These are phyloP conservation scores for Tylochromis polylepis DNA, from an alignment of 2,113 vertebrate species.

Conservation along the genomic window DNA sequence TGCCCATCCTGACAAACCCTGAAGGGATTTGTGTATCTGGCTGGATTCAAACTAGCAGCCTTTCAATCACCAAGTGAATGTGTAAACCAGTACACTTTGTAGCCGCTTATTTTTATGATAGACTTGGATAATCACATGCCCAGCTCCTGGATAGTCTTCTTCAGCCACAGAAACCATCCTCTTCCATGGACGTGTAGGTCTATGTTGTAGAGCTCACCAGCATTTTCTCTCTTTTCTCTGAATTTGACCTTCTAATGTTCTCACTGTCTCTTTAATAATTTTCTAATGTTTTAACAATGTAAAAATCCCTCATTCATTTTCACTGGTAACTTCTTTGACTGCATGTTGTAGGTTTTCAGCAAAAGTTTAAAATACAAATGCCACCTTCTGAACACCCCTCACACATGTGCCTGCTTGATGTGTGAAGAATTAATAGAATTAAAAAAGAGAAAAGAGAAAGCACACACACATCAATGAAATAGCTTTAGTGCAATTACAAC, in stretches of 20 bases:
- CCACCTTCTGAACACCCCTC: neutral
- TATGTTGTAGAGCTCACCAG: neutral
- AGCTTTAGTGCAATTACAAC: neutral
- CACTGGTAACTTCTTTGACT: neutral
- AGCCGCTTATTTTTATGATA: neutral
- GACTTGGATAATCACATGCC: neutral
- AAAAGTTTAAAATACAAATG: neutral
- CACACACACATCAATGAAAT: neutral
- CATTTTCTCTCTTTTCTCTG: neutral
- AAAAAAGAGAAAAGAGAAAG: neutral
- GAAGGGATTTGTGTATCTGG: neutral
- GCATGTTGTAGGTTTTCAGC: neutral
- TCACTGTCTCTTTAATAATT: neutral
- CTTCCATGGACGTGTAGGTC: neutral
- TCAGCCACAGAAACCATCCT: neutral
- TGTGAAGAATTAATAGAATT: neutral
- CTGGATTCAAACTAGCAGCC: neutral
- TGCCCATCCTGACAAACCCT: neutral
- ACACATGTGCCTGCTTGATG: neutral
- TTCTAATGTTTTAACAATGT: neutral
- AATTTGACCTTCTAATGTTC: neutral
- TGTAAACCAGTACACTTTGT: neutral
- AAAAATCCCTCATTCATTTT: neutral
- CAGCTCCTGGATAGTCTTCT: neutral
- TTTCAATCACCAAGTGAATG: neutral